Percentiles rank a stretch among this genome's conserved stretches.
These are phyloP conservation scores for Drosophila santomea DNA, from an alignment of 1,140 invertebrate species.

Conservation along the genomic window DNA sequence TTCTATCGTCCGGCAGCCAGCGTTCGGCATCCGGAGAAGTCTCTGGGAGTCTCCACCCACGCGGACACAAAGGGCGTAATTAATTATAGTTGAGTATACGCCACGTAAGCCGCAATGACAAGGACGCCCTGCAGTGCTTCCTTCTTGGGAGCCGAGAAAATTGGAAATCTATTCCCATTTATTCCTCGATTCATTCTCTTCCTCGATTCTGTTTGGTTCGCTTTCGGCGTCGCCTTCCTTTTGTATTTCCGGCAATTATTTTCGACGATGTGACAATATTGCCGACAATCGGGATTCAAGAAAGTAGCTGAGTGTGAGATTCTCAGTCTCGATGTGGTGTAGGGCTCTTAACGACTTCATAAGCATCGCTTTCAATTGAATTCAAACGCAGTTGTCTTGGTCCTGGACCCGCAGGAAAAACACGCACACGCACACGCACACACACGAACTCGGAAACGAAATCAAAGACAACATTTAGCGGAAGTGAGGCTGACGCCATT, in stretches of 20 bases:
- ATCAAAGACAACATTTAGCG: conserved; percentile 41
- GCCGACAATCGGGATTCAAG: conserved; percentile 42
- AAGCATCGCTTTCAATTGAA: conserved; percentile 69
- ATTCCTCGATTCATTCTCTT: conserved; percentile 25
- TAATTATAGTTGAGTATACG: conserved; percentile 77
- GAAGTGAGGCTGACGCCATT: conserved; percentile 70
- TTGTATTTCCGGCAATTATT: conserved; percentile 82
- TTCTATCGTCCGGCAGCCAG: conserved; percentile 1
- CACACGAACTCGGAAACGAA: conserved; percentile 12
- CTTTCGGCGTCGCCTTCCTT: conserved; percentile 64
- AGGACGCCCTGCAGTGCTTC: conserved; percentile 69
- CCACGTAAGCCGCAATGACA: conserved; percentile 51
- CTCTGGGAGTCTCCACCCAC: neutral
- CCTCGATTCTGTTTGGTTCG: conserved; percentile 65
- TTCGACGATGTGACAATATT: conserved; percentile 78
- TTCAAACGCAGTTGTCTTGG: conserved; percentile 61
- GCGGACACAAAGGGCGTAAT: conserved; percentile 55
- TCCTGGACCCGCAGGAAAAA: conserved; percentile 4
- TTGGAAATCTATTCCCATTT: conserved; percentile 72
- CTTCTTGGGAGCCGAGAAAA: conserved; percentile 53
- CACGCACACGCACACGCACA: neutral
- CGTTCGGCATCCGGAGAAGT: conserved; percentile 9
- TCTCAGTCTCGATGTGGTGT: neutral
- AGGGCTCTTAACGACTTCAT: conserved; percentile 69
- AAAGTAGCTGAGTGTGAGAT: conserved; percentile 3